Percentiles rank a stretch among this genome's conserved stretches.
Evolutionary conservation across 2,113 vertebrate genomes (phyloP).

Genomic region (Datnioides undecimradiatus): DNA sequence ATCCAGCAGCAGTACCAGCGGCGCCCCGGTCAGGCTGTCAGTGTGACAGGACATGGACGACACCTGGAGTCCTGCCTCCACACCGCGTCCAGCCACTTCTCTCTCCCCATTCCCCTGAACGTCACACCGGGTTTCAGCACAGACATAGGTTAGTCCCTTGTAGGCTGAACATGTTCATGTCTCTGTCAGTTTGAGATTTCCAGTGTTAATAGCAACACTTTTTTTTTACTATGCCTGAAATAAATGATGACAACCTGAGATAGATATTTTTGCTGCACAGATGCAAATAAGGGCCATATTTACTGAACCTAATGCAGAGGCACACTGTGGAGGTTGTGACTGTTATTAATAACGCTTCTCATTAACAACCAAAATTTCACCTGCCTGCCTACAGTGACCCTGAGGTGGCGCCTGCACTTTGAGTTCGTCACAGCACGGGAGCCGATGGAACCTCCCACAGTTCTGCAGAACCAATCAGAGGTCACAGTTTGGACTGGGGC

Average conservation of each 20-base stretch:
- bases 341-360: background rate
- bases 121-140: conserved; percentile 96
- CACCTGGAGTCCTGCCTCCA: conserved; percentile 98
- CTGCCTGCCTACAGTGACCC: conserved; percentile 80
- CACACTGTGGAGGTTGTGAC: too few species aligned
- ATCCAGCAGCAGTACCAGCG: conserved; percentile 92
- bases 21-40: conserved; percentile 84
- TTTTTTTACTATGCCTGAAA: too few species aligned
- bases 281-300: too few species aligned
- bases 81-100: conserved; percentile 94
- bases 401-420: conserved; percentile 94
- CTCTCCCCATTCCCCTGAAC: conserved; percentile 93
- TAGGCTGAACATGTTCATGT: background rate
- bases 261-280: too few species aligned
- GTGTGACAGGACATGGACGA: conserved; percentile 90
- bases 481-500: conserved; percentile 91
- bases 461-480: conserved; percentile 89
- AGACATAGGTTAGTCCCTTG: conserved; percentile 87
- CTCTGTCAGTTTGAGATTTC: background rate
- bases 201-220: too few species aligned
- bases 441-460: conserved; percentile 84
- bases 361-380: background rate
- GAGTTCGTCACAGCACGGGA: conserved; percentile 95
- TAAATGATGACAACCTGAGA: too few species aligned
- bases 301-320: too few species aligned